Percentiles rank a stretch among this genome's conserved stretches.
These are phyloP conservation scores for Daktulosphaira vitifoliae DNA, from an alignment of 1,140 invertebrate genomes.

Conservation along the genomic window DNA sequence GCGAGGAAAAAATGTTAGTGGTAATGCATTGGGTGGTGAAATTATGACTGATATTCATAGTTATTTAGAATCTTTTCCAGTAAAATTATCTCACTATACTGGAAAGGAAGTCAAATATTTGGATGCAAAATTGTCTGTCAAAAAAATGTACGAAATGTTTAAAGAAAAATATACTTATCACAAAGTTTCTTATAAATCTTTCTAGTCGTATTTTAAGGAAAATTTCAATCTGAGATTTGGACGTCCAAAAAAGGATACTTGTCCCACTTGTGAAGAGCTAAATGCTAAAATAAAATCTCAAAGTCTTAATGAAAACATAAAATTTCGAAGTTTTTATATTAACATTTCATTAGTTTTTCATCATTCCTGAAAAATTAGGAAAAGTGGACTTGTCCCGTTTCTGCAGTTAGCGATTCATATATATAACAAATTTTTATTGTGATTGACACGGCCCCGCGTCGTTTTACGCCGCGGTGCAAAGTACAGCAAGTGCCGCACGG, in stretches of 20 bases:
- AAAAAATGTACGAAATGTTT: conserved; percentile 35
- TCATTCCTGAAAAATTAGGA: too few species aligned
- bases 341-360: too few species aligned
- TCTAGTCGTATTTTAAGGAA: conserved; percentile 34
- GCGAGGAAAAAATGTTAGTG: conserved; percentile 30
- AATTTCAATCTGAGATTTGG: conserved; percentile 36
- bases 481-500: too few species aligned
- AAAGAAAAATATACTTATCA: conserved; percentile 32
- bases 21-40: conserved; percentile 1
- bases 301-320: conserved; percentile 36
- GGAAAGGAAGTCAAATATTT: conserved; percentile 23
- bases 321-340: conserved; percentile 23
- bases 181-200: conserved; percentile 32
- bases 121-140: conserved; percentile 32
- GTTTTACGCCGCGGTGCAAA: too few species aligned
- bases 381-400: too few species aligned
- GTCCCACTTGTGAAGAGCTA: conserved; percentile 36
- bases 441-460: too few species aligned
- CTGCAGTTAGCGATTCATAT: too few species aligned
- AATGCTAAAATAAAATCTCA: too few species aligned
- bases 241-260: conserved; percentile 36
- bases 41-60: conserved; percentile 9
- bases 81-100: conserved; percentile 26
- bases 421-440: too few species aligned
- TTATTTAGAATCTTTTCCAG: conserved; percentile 34